Evolutionary conservation across 2,113 vertebrate genomes (phyloP).

Genomic region (Mesembrinibis cayennensis): DNA sequence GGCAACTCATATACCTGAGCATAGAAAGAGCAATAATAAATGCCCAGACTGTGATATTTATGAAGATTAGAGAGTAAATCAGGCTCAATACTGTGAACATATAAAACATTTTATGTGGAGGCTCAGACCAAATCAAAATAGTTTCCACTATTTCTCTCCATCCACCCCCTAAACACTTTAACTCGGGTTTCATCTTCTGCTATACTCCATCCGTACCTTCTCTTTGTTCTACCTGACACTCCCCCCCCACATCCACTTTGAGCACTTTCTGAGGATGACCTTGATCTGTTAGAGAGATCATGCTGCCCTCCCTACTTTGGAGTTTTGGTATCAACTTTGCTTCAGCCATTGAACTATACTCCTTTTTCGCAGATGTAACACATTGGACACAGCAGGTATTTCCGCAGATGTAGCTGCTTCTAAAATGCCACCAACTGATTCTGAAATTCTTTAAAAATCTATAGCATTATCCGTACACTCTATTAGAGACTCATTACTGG

Average conservation of each 20-base stretch:
- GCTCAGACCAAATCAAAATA: not conserved
- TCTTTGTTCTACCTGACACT: not conserved
- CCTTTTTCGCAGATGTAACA: not conserved
- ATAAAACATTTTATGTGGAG: not conserved
- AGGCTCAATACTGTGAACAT: not conserved
- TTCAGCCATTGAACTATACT: not conserved
- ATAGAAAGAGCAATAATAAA: not conserved
- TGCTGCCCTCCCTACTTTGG: not conserved
- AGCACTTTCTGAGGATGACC: not conserved
- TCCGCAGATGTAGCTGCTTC: not conserved
- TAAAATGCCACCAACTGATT: not conserved
- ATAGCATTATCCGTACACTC: not conserved
- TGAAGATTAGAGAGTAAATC: not conserved
- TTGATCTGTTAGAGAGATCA: not conserved
- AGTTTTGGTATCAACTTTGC: not conserved
- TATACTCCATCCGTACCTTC: rapidly evolving
- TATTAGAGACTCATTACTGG: not conserved
- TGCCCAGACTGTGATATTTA: not conserved
- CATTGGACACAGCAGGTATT: not conserved
- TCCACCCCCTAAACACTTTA: not conserved
- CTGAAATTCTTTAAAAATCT: not conserved
- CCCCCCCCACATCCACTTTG: not conserved
- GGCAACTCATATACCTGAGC: not conserved
- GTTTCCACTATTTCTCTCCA: not conserved
- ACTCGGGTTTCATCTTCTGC: not conserved